phyloP scores from a whole-genome alignment of 2,888 invertebrate genomes.

The Drosophila quinaria region DNA sequence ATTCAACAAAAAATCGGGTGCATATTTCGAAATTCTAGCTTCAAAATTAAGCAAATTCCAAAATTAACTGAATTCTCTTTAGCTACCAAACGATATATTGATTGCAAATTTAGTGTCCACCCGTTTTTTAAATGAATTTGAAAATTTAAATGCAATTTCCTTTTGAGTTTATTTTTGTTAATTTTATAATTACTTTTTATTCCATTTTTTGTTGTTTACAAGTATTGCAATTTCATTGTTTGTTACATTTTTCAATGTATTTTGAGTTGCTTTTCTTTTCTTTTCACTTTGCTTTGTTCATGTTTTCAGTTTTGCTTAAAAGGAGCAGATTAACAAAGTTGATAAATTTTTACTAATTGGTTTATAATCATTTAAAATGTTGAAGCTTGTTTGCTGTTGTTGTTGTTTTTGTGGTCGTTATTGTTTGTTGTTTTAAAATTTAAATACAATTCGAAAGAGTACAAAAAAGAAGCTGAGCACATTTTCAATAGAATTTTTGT shows the following conservation, averaged over 20 bases:
- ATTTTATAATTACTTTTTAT: conserved; percentile 39
- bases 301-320: conserved; percentile 15
- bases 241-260: conserved; percentile 72
- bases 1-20: no score
- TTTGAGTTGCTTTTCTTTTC: conserved; percentile 52
- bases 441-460: conserved; percentile 47
- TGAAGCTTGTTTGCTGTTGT: conserved; percentile 14
- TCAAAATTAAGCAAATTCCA: no score
- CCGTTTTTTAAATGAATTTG: no score
- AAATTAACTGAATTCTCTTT: no score
- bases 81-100: no score
- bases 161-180: conserved; percentile 13
- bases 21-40: no score
- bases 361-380: conserved; percentile 48
- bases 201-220: conserved; percentile 54
- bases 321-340: conserved; percentile 55
- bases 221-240: conserved; percentile 67
- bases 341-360: conserved; percentile 39
- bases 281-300: conserved; percentile 8
- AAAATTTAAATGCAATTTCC: background rate
- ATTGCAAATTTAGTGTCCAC: no score
- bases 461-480: conserved; percentile 33
- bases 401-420: conserved; percentile 13
- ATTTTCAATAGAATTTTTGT: conserved; percentile 38
- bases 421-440: conserved; percentile 14